Evolutionary conservation across 1,140 invertebrate species (phyloP), one percentile per base, ranked within the genome.

Genomic region (Zaprionus inermis): DNA sequence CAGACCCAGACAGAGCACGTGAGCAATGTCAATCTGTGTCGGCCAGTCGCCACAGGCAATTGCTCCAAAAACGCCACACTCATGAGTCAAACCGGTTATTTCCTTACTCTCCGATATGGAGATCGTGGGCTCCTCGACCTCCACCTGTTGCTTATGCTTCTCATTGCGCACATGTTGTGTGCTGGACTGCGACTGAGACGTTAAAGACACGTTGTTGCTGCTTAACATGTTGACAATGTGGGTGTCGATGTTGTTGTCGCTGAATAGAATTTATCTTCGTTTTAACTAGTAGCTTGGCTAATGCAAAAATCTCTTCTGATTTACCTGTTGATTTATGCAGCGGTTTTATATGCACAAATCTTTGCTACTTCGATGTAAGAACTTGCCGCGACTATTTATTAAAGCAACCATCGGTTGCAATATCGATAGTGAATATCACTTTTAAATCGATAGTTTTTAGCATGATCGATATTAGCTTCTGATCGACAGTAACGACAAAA

Each of bases 1-100:
- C 22, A 99, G 93, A 24, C 98, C 98, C 93, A 97, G 93, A 80
- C 96, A 97, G 73, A 98, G 96, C 60, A 97, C 96, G 84, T 97
- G 95, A 7, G 96, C 94, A 9, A 98, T 95, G 90, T 93, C 75
- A 68, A 92, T 83, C 76, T 94, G 94, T 4, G 97, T 97, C 0
- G 97, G 97, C 97, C 97, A 98, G 69, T 97, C 95, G 24, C 96
- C 97, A 1, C 96, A 95, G 32, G 96, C 96, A 61, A 99, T 97
- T 52, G 97, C 98, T 4, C 97, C 98, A 93, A 99, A 99, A 38
- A 99, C 96, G 0, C 98, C 98, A 91, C 98, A 99, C 83, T 98
- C 97, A 85, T 99, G 97, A 20, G 96, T 96, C 71, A 99, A 93
- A 69, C 96, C 97, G 88, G 95, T 92, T 73, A 88, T 58, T 44